These are phyloP conservation scores for Epsilonema sp. DNA, from an alignment of 2,888 invertebrate genomes.

Conservation along the genomic window DNA sequence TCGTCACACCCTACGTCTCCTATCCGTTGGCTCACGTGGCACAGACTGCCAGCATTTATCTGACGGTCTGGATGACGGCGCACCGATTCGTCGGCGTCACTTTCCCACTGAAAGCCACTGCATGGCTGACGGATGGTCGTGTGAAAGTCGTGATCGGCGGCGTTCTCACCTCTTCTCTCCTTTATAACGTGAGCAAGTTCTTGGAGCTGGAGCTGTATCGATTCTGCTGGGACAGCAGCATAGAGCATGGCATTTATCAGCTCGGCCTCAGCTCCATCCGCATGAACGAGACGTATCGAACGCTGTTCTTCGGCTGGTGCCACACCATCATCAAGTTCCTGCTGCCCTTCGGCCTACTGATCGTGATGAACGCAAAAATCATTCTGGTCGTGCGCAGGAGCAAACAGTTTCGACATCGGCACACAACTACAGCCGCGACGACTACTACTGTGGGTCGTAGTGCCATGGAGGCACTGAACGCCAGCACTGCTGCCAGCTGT, in stretches of 20 bases:
- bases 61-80: slow-evolving; percentile 45
- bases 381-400: slow-evolving; percentile 23
- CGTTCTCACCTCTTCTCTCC: slow-evolving; percentile 22
- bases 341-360: slow-evolving; percentile 28
- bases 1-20: no score
- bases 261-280: slow-evolving; percentile 17
- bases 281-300: slow-evolving; percentile 19
- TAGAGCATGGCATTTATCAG: not conserved
- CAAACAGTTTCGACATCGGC: no score
- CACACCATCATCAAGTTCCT: no score
- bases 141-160: slow-evolving; percentile 25
- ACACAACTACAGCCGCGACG: no score
- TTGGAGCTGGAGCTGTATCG: slow-evolving; percentile 18
- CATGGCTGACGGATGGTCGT: slow-evolving; percentile 28
- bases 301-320: slow-evolving; percentile 28
- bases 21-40: slow-evolving; percentile 4
- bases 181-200: slow-evolving; percentile 31
- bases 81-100: slow-evolving; percentile 49
- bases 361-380: slow-evolving; percentile 28
- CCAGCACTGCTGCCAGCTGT: no score
- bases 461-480: slow-evolving; percentile 9
- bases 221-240: slow-evolving; percentile 8
- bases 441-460: slow-evolving; percentile 25
- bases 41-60: slow-evolving; percentile 4
- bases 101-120: slow-evolving; percentile 29